Evolutionary conservation across 2,888 invertebrate species (phyloP).

Genomic region (Cheilosia soror): DNA sequence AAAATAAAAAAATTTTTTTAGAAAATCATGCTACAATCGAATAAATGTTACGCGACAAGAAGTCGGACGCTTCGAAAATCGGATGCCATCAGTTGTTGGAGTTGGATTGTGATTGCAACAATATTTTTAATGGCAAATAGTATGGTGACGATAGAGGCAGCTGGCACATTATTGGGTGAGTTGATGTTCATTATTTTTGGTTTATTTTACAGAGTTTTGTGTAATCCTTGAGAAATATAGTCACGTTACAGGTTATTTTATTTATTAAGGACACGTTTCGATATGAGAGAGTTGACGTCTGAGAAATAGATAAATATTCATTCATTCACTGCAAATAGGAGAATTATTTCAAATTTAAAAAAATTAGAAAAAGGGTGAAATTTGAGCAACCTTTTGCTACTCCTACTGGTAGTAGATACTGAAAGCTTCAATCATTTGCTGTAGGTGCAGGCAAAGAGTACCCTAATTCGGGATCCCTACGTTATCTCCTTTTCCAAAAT

Average conservation of each 20-base stretch:
- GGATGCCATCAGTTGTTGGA: constrained; percentile 56
- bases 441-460: too few species aligned
- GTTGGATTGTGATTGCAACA: constrained; percentile 67
- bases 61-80: constrained; percentile 73
- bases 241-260: too few species aligned
- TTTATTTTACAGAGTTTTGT: neutral
- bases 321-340: too few species aligned
- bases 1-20: constrained; percentile 27
- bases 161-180: constrained; percentile 66
- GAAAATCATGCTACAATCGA: constrained; percentile 68
- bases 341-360: too few species aligned
- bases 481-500: too few species aligned
- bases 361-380: too few species aligned
- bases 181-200: constrained; percentile 7
- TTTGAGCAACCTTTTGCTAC: too few species aligned
- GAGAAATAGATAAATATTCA: too few species aligned
- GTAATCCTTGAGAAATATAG: neutral
- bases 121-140: constrained; percentile 58
- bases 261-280: neutral
- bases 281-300: too few species aligned
- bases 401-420: too few species aligned
- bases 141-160: constrained; percentile 42
- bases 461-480: too few species aligned
- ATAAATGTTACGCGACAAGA: constrained; percentile 68
- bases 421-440: too few species aligned